A percentile compares a stretch with the other conserved stretches of the same genome.
These are phyloP conservation scores for Microplitis manilae DNA, from an alignment of 2,888 invertebrate species.

Conservation along the genomic window DNA sequence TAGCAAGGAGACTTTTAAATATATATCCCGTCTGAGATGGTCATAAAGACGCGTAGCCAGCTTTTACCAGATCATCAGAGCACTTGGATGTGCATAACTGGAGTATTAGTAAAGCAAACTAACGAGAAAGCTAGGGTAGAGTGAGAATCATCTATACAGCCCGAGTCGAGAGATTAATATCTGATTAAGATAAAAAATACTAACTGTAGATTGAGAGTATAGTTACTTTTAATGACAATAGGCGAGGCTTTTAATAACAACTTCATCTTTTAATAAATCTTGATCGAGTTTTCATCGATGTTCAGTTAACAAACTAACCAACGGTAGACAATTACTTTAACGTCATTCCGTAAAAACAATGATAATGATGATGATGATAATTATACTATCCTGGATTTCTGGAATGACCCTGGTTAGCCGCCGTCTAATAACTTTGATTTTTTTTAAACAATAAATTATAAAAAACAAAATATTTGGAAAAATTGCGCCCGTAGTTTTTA, in stretches of 20 bases:
- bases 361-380: too few species aligned
- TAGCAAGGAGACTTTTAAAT: background rate
- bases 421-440: too few species aligned
- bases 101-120: background rate
- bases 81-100: background rate
- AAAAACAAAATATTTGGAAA: too few species aligned
- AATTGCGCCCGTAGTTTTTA: too few species aligned
- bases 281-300: background rate
- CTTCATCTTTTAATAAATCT: constrained; percentile 48
- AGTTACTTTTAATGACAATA: constrained; percentile 58
- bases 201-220: constrained; percentile 55
- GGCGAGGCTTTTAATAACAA: constrained; percentile 57
- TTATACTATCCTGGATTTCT: too few species aligned
- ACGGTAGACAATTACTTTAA: background rate
- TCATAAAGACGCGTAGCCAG: constrained; percentile 1
- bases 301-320: background rate
- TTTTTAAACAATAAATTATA: too few species aligned
- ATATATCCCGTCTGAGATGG: background rate
- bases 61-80: constrained; percentile 28
- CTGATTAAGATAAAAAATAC: background rate
- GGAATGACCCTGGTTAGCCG: too few species aligned
- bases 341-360: background rate
- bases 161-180: background rate
- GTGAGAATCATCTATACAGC: background rate
- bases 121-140: background rate